Conservation (phyloP, 53 echinoderm and acorn worm species). For the Apostichopus leukothele region DNA sequence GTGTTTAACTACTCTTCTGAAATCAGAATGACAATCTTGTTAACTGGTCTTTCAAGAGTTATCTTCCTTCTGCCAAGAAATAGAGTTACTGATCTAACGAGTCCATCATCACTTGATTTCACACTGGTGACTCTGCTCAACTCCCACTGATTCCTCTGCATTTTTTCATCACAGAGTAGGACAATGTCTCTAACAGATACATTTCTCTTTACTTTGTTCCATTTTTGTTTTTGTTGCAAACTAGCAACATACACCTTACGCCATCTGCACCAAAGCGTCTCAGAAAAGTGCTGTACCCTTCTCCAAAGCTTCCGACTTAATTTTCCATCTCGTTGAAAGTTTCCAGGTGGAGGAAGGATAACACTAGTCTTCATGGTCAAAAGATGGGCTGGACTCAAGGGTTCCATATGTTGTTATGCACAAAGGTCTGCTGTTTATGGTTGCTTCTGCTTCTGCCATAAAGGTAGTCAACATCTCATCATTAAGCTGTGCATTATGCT, state of each 20-base stretch:
- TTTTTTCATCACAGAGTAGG: conserved; percentile 51
- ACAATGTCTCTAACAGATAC: conserved; percentile 52
- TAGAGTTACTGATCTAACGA: conserved; percentile 37
- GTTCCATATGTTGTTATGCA: conserved; percentile 39
- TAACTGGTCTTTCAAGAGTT: conserved; percentile 45
- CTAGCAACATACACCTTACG: conserved; percentile 55
- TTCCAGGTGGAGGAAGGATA: conserved; percentile 53
- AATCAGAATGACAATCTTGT: conserved; percentile 44
- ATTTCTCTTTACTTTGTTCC: conserved; percentile 37
- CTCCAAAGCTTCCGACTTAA: conserved; percentile 59
- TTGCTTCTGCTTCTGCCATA: conserved; percentile 42
- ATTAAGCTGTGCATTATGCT: conserved; percentile 36
- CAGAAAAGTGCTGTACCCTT: conserved; percentile 50
- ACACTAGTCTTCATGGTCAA: conserved; percentile 55
- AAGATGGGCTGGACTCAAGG: conserved; percentile 59
- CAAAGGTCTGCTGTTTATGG: conserved; percentile 49
- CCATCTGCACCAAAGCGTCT: conserved; percentile 61
- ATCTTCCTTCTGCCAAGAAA: neutral
- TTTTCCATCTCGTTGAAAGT: conserved; percentile 43
- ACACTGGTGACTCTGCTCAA: conserved; percentile 35
- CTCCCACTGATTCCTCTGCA: conserved; percentile 55
- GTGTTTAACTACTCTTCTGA: neutral
- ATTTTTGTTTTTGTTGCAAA: conserved; percentile 52
- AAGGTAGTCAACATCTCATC: conserved; percentile 48
- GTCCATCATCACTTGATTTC: conserved; percentile 23